These are phyloP conservation scores for Pluvialis apricaria DNA, from an alignment of 2,113 vertebrate species.

Conservation along the genomic window DNA sequence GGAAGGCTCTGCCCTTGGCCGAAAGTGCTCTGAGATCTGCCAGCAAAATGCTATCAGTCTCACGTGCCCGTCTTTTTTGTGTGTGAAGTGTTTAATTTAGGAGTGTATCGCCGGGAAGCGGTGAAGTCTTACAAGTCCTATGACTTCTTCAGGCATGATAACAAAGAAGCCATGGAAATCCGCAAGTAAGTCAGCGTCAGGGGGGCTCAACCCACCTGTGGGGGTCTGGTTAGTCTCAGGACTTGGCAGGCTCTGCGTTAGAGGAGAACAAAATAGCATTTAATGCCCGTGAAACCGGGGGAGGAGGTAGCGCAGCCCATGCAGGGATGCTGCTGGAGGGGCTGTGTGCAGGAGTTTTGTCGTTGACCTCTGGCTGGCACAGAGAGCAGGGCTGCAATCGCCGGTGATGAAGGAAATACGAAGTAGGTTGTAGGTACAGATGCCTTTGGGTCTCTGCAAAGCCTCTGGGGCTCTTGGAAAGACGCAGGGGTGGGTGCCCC, in stretches of 20 bases:
- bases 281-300: rapidly evolving
- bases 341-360: rapidly evolving
- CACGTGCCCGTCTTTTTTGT: not conserved
- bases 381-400: rapidly evolving
- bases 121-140: constrained; percentile 95
- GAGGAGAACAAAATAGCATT: not conserved
- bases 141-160: constrained; percentile 97
- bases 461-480: not conserved
- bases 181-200: constrained; percentile 79
- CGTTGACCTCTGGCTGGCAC: not conserved
- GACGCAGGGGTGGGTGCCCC: not conserved
- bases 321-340: not conserved
- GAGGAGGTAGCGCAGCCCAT: not conserved
- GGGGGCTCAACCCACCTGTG: rapidly evolving
- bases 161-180: constrained; percentile 95
- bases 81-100: constrained; percentile 91
- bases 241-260: not conserved
- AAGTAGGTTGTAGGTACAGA: not conserved
- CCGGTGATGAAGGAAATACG: rapidly evolving
- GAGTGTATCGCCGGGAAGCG: constrained; percentile 91
- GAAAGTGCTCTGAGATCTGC: rapidly evolving
- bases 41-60: rapidly evolving
- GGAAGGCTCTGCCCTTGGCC: not conserved
- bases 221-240: not conserved
- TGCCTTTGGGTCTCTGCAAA: not conserved